These are phyloP conservation scores for Aurelia sp. DNA, from an alignment of 30 jellyfish, hydroid and myxozoan species.

Conservation along the genomic window DNA sequence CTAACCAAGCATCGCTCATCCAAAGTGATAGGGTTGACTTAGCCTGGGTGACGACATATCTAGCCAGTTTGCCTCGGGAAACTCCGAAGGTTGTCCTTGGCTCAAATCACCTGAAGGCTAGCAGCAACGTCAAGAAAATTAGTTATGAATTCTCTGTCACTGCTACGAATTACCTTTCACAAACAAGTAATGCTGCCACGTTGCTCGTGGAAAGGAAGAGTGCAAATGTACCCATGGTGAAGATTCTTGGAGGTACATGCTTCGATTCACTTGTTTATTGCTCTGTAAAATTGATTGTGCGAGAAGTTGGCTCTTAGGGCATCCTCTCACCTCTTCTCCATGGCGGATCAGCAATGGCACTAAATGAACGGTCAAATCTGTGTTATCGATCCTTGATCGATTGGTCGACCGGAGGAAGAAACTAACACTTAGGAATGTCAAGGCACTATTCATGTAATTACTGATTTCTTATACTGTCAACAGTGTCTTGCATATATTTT, in stretches of 20 bases:
- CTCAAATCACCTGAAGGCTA: neutral
- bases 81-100: conserved; percentile 14
- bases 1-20: conserved; percentile 16
- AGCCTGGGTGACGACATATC: neutral
- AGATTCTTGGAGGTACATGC: conserved; percentile 72
- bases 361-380: too few species aligned
- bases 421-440: too few species aligned
- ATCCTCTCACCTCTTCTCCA: too few species aligned
- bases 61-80: conserved; percentile 19
- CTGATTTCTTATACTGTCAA: too few species aligned
- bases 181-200: conserved; percentile 13
- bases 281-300: too few species aligned
- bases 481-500: too few species aligned
- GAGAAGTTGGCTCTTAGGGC: too few species aligned
- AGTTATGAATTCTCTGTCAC: conserved; percentile 56
- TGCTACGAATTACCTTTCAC: conserved; percentile 67
- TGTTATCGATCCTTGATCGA: too few species aligned
- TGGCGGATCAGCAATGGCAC: too few species aligned
- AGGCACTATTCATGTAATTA: too few species aligned
- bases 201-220: conserved; percentile 38
- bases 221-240: conserved; percentile 53
- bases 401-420: too few species aligned
- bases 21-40: conserved; percentile 18
- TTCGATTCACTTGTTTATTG: too few species aligned
- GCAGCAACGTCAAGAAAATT: conserved; percentile 18